Evolutionary conservation across 2,888 invertebrate species (phyloP), one percentile per base, ranked within the genome.

Genomic region (Xanthia icteritia): DNA sequence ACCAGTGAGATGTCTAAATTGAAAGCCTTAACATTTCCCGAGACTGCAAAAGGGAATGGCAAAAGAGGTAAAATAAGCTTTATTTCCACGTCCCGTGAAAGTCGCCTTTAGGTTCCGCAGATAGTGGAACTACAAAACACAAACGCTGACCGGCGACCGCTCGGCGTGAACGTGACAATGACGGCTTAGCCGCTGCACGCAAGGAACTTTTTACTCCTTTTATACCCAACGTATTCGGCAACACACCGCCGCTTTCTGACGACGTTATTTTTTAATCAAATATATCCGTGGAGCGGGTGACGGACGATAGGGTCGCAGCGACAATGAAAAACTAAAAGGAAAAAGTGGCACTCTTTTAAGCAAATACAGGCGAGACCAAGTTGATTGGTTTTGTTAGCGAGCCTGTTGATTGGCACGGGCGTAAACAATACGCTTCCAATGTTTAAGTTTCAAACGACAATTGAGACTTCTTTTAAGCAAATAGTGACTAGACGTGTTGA

Each of bases 181-280:
- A 95, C 94, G 93, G 94, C 93, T 96, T 94, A 96, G 95, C 95
- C 94, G 91, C 92, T 91, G 87, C 89, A 78, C 86, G 91, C 91
- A 93, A 94, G 92, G 90, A 91, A 86, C 86, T 90, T 96, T 96
- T 96, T 96, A 92, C 94, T 95, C 95, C 93, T 95, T 96, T 96
- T 96, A 89, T 90, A 88, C 87, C 90, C 91, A 91, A 91, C 92
- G 89, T 90, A 89, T 89, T 92, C 94, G 91, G 91, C 93, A 88
- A 88, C 84, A 91, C 90, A 92, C 92, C 87, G 91, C 92, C 95
- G 94, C 93, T 94, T 96, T 96, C 96, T 96, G 96, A 96, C 96
- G 97, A 96, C 96, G 96, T 97, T 97, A 97, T 97, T 97, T 97
- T 97, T 97, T 97, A 97, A 97, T 97, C 97, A 97, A 97, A 97